phyloP scores from a whole-genome alignment of 2,113 vertebrate genomes.

The Oryctolagus cuniculus region DNA sequence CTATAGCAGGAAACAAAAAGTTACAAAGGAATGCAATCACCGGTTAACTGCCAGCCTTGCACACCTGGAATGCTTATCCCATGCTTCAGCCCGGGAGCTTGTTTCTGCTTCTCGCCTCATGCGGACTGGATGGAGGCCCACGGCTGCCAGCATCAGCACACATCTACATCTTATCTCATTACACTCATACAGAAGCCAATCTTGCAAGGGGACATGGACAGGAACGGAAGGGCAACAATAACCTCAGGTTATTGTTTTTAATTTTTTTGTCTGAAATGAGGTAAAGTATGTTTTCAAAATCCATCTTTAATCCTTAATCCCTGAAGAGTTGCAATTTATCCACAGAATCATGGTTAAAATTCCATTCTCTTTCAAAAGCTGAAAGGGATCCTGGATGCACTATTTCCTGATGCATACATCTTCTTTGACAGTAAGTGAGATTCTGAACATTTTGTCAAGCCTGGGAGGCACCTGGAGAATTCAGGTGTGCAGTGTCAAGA shows the following conservation, averaged over 20 bases:
- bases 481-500: neutral
- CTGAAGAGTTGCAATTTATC: neutral
- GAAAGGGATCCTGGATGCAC: neutral
- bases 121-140: neutral
- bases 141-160: neutral
- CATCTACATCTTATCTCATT: constrained; percentile 28
- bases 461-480: neutral
- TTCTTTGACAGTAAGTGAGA: constrained; percentile 50
- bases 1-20: constrained; percentile 12
- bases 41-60: neutral
- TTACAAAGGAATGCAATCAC: neutral
- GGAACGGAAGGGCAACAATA: constrained; percentile 10
- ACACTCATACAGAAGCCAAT: neutral
- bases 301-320: constrained; percentile 38
- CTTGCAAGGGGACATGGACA: neutral
- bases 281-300: constrained; percentile 45
- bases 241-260: constrained; percentile 20
- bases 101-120: constrained; percentile 11
- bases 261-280: constrained; percentile 39
- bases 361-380: constrained; percentile 27
- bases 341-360: neutral
- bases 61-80: neutral
- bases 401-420: neutral
- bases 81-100: neutral
- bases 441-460: constrained; percentile 1